Base-by-base conservation (phyloP, 2,888 invertebrate species). In the Frankliniella fusca region DNA sequence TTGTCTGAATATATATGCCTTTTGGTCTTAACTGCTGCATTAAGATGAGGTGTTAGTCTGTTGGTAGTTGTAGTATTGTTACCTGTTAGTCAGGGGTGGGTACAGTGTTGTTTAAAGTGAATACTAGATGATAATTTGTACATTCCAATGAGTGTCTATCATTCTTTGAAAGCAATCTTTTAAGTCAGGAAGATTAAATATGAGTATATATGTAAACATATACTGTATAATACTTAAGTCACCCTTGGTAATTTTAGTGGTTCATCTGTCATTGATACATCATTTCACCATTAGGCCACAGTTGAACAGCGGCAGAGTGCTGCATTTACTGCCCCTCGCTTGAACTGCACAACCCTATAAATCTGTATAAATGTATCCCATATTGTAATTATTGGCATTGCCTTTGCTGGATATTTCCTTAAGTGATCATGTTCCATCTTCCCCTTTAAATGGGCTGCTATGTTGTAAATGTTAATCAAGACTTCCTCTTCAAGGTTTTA, bases 61-160 rank as follows among this genome's bases (percentile, higher is more conserved):
- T 76, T 76, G 70, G 70, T 76, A 76, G 70, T 76, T 76, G 70
- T 76, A 76, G 70, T 76, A 76, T 76, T 76, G 70, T 76, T 76
- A 76, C 70, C 70, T 27, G 70, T 76, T 76, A 76, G 70, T 76
- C 70, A 76, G 70, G 70, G 70, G 70, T 76, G 70, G 70, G 70
- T 76, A 76, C 70, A 76, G 70, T 76, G 70, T 76, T 76, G 70
- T 76, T 76, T 76, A 76, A 76, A 76, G 70, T 76, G 70, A 76
- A 76, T 76, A 76, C 70, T 76, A 76, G 70, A 76, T 76, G 70
- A 76, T 76, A 76, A 76, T 76, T 76, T 76, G 70, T 76, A 76
- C 70, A 76, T 76, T 76, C 70, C 70, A 76, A 76, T 76, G 70
- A 76, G 70, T 76, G 70, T 54, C 54, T 76, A 76, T 76, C 70